A percentile compares a stretch with the other conserved stretches of the same genome.
phyloP scores from a whole-genome alignment of 2,113 vertebrate genomes.

The Amblyornis subalaris region DNA sequence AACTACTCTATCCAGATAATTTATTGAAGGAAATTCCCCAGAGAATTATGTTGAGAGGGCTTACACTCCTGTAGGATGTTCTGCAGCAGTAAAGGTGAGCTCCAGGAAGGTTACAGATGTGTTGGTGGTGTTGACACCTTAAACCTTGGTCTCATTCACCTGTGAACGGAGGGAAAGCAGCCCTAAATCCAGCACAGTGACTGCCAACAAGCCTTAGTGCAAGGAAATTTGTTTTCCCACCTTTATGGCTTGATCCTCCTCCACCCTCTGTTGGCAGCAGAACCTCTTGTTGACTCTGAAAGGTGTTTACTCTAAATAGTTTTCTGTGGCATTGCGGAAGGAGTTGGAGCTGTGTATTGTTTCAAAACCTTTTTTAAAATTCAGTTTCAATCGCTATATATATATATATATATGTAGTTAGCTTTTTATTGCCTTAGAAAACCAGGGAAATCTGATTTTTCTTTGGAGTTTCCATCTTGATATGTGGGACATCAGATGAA shows the following conservation, averaged over 20 bases:
- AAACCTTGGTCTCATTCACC: background rate
- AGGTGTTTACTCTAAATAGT: background rate
- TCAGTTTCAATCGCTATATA: background rate
- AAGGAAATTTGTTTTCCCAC: background rate
- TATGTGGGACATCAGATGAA: background rate
- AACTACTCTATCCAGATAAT: background rate
- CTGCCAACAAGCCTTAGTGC: background rate
- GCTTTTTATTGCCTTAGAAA: background rate
- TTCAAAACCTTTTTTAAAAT: background rate
- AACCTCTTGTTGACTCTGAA: background rate
- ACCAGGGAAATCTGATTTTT: background rate
- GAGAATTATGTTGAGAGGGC: rapidly evolving
- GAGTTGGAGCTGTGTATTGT: background rate
- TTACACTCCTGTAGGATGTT: background rate
- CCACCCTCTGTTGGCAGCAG: background rate
- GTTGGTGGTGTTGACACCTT: background rate
- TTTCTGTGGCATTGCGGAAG: background rate
- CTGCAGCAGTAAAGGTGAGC: background rate
- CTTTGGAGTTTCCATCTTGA: background rate
- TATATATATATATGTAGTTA: background rate
- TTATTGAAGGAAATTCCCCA: background rate
- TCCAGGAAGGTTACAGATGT: background rate
- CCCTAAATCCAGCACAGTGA: background rate
- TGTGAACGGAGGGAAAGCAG: rapidly evolving
- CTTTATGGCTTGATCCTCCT: background rate